Evolutionary conservation across 1,140 invertebrate species (phyloP).

Genomic region (Meloidogyne hapla): DNA sequence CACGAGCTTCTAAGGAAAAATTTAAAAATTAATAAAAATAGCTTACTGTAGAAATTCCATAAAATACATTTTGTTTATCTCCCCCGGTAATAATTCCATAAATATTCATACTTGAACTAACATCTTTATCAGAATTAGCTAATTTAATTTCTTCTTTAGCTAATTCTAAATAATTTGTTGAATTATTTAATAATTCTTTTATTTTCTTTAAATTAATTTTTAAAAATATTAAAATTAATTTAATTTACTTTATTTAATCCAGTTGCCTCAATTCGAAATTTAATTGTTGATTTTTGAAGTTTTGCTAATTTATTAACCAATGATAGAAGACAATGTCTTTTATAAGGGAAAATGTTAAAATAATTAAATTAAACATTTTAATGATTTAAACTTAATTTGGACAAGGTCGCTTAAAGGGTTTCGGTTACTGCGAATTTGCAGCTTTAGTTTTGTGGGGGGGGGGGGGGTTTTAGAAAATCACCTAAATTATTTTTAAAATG

Average conservation of each 20-base stretch:
- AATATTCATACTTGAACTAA: background rate
- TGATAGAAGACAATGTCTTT: background rate
- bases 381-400: too few species aligned
- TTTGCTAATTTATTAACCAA: background rate
- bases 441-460: too few species aligned
- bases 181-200: background rate
- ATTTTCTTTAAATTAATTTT: background rate
- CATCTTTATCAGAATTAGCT: background rate
- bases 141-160: background rate
- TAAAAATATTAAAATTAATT: background rate
- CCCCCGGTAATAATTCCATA: background rate
- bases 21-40: too few species aligned
- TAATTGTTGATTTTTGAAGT: background rate
- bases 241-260: background rate
- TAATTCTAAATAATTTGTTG: background rate
- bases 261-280: background rate
- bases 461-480: too few species aligned
- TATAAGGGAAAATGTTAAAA: background rate
- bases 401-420: too few species aligned
- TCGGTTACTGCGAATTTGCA: too few species aligned
- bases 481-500: too few species aligned
- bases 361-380: too few species aligned
- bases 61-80: background rate
- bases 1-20: too few species aligned
- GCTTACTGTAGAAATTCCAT: background rate